These are phyloP conservation scores for Misgurnus anguillicaudatus DNA, from an alignment of 2,113 vertebrate species.

Conservation along the genomic window DNA sequence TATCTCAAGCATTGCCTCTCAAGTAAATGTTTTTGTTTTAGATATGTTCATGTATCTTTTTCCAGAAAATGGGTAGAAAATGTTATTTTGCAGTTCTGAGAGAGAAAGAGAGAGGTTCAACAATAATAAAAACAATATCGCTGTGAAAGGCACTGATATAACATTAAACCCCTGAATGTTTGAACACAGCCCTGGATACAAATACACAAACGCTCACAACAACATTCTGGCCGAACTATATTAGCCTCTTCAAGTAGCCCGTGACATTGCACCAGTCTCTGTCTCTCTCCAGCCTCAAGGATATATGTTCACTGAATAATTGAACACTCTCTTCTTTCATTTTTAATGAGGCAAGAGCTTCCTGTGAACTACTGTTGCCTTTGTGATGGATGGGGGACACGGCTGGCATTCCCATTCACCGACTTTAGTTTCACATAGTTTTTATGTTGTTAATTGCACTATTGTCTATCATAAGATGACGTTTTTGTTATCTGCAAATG, in stretches of 20 bases:
- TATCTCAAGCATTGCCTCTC: no score
- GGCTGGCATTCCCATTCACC: constrained; percentile 23
- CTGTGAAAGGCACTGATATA: background rate
- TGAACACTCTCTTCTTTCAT: constrained; percentile 73
- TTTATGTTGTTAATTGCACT: constrained; percentile 15
- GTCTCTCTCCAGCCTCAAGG: constrained; percentile 62
- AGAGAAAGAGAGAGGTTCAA: background rate
- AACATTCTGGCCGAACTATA: background rate
- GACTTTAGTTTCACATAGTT: constrained; percentile 16
- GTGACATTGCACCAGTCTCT: constrained; percentile 57
- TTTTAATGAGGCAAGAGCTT: constrained; percentile 73
- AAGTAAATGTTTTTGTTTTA: background rate
- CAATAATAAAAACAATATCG: background rate
- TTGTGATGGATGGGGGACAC: constrained; percentile 39
- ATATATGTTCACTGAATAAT: constrained; percentile 78
- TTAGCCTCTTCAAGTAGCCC: constrained; percentile 17
- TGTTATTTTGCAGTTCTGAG: background rate
- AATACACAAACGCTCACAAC: background rate
- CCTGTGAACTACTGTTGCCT: constrained; percentile 69
- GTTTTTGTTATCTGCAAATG: background rate
- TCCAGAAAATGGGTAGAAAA: no score
- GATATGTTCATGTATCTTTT: background rate
- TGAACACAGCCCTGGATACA: background rate
- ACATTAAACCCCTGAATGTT: background rate
- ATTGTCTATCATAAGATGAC: background rate